Conservation (phyloP, 2,113 vertebrate species). For the Microcebus lehilahytsara region DNA sequence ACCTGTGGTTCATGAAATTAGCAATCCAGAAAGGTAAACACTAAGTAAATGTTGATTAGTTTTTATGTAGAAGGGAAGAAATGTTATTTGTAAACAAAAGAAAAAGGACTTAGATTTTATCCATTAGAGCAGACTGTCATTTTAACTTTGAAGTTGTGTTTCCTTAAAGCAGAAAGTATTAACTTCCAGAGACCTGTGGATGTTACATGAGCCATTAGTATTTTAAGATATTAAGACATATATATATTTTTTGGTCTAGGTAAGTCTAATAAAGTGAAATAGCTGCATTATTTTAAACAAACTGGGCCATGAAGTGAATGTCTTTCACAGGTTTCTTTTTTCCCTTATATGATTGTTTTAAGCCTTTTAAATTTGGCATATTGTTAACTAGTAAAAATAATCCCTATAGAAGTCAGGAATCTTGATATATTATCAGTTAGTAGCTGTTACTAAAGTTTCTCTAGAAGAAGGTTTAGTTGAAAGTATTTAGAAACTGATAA, state of each 20-base stretch:
- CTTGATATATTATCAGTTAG: neutral
- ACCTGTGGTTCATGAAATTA: neutral
- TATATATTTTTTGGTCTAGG: neutral
- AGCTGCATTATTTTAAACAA: neutral
- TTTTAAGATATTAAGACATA: conserved; percentile 28
- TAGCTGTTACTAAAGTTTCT: neutral
- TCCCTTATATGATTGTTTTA: neutral
- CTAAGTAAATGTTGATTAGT: neutral
- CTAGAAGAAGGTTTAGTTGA: neutral
- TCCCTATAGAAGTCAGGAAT: neutral
- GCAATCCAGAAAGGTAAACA: neutral
- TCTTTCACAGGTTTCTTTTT: conserved; percentile 4
- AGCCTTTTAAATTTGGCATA: neutral
- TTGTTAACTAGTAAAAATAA: neutral
- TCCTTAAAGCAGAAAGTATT: neutral
- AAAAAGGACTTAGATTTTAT: neutral
- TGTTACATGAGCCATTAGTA: neutral
- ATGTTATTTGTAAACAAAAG: neutral
- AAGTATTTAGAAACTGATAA: conserved; percentile 31
- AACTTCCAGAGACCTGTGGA: neutral
- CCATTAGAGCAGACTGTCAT: neutral
- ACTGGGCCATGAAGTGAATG: neutral
- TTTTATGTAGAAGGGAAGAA: neutral
- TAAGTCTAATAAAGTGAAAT: neutral
- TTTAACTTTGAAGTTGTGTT: neutral